Evolutionary conservation across 2,888 invertebrate genomes (phyloP).

Genomic region (Agonopterix subpropinquella): DNA sequence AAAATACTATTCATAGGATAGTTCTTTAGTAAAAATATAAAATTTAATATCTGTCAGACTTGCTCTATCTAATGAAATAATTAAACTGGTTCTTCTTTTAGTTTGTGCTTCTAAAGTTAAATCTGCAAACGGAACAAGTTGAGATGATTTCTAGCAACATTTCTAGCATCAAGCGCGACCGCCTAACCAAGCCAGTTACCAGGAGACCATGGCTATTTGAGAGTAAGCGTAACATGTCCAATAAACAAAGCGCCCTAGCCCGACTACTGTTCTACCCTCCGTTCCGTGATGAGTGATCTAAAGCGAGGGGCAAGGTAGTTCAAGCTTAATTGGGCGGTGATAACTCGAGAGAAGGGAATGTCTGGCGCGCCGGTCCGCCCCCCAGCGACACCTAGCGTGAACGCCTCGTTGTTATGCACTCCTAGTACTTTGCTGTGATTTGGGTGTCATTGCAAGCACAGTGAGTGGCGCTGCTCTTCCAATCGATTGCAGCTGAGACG

Average conservation of each 20-base stretch:
- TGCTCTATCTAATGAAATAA: no score
- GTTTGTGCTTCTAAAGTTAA: background rate
- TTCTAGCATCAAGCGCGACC: constrained; percentile 24
- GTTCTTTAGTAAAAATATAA: no score
- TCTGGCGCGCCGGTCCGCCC: constrained; percentile 62
- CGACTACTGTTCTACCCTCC: constrained; percentile 30
- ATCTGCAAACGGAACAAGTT: background rate
- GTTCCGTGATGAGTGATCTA: constrained; percentile 14
- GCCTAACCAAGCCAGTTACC: constrained; percentile 42
- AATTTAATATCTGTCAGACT: no score
- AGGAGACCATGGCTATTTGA: constrained; percentile 45
- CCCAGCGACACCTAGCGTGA: constrained; percentile 54
- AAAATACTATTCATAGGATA: no score
- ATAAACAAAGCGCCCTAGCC: constrained; percentile 33
- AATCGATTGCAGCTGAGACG: no score
- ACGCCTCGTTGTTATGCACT: constrained; percentile 64
- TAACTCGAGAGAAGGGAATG: constrained; percentile 49
- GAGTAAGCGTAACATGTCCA: constrained; percentile 37
- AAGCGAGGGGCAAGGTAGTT: constrained; percentile 47
- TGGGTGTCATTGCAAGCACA: constrained; percentile 28
- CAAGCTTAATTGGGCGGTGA: constrained; percentile 58
- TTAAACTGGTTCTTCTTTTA: background rate
- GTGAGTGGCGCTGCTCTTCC: no score
- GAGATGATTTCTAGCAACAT: background rate
- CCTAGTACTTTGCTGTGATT: constrained; percentile 57